Evolutionary conservation across 1,140 invertebrate species (phyloP).

Genomic region (Drosophila punjabiensis): DNA sequence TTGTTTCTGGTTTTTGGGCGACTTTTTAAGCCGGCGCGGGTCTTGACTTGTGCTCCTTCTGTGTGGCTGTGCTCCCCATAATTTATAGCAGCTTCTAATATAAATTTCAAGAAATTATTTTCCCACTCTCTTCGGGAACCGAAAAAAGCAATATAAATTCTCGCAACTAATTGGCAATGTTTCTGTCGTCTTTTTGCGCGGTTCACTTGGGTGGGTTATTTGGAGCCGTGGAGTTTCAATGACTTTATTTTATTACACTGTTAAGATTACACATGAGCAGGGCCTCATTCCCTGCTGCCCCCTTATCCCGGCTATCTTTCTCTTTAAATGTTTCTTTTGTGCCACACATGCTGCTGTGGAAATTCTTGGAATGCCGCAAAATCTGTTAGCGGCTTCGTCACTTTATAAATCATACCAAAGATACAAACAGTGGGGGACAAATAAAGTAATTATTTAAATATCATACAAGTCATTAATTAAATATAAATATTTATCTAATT

Average conservation of each 20-base stretch:
- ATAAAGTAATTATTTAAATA: background rate
- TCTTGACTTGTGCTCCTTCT: slow-evolving; percentile 11
- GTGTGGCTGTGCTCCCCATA: slow-evolving; percentile 36
- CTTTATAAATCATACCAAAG: slow-evolving; percentile 74
- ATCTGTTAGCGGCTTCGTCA: slow-evolving; percentile 64
- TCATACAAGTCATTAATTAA: background rate
- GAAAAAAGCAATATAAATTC: slow-evolving; percentile 79
- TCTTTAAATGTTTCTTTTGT: slow-evolving; percentile 21
- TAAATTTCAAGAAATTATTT: slow-evolving; percentile 78
- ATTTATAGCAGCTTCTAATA: slow-evolving; percentile 77
- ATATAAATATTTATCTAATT: background rate
- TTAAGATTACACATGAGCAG: slow-evolving; percentile 38
- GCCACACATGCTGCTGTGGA: slow-evolving; percentile 53
- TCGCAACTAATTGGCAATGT: slow-evolving; percentile 76
- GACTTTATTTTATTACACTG: slow-evolving; percentile 77
- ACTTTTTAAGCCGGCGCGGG: slow-evolving; percentile 28
- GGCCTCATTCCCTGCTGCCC: background rate
- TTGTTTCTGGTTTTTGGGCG: slow-evolving; percentile 19
- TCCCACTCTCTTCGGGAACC: slow-evolving; percentile 18
- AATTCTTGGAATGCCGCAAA: slow-evolving; percentile 72
- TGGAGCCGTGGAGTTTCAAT: slow-evolving; percentile 45
- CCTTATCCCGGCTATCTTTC: too few relatives aligned
- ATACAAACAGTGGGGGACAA: background rate
- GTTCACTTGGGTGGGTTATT: slow-evolving; percentile 19
- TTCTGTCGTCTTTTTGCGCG: slow-evolving; percentile 20